Evolutionary conservation across 1,140 invertebrate species (phyloP), one percentile per base, ranked within the genome.

Genomic region (honey bee (Apis mellifera)): DNA sequence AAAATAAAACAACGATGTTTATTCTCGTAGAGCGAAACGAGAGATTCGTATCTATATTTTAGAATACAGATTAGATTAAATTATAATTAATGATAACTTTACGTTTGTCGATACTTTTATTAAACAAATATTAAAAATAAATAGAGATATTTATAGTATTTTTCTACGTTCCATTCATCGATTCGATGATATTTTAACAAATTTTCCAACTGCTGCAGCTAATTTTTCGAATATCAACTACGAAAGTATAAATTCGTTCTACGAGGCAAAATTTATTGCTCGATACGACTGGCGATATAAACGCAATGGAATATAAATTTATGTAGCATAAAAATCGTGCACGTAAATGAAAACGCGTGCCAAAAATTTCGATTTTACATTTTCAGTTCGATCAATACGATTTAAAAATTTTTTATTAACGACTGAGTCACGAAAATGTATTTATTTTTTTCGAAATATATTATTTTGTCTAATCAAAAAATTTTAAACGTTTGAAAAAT

Each of bases 121-220:
- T 73, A 17, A 4, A 23, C 32, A 4, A 13, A 26, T 9, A 9
- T n/a, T 42, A 13, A 72, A 59, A n/a, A 60, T 68, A n/a, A 9
- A 15, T 7, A 23, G 5, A 2, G 21, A 73, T 21, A n/a, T 62
- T 48, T 62, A 74, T 32, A 15, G 7, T 32, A 32, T n/a, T 54
- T 64, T 54, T 55, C 23, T 60, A 4, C 13, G 60, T 48, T 48
- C 21, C 32, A 2, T 15, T 7, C 19, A 8, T 42, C 54, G 23
- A 69, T 69, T 59, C 54, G 69, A 59, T 60, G 23, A 54, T 78
- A 52, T 78, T 70, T 78, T 42, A 52, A n/a, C 50, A 21, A 59
- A 60, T 60, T 57, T 69, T 32, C 11, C 54, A 19, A 55, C 9
- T 32, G n/a, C 15, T 1, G 1, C 42, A 42, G 15, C 23, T 17